Conservation (phyloP, 1,140 invertebrate species). For the Heliconius nattereri region DNA sequence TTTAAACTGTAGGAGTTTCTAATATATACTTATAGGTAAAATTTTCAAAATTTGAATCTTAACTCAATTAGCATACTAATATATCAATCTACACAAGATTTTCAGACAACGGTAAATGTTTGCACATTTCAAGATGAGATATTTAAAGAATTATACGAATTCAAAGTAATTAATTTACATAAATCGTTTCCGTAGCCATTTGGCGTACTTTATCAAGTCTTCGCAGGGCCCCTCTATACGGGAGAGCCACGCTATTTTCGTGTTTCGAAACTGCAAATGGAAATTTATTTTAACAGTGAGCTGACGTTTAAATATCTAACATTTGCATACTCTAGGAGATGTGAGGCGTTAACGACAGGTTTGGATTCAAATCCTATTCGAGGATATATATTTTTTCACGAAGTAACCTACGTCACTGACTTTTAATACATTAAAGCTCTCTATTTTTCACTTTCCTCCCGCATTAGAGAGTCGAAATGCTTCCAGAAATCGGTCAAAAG, state of each 20-base stretch:
- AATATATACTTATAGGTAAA: background rate
- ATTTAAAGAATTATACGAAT: conserved; percentile 1
- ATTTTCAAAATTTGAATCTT: background rate
- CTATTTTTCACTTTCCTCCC: too few relatives aligned
- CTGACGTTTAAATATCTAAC: conserved; percentile 75
- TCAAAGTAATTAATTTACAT: conserved; percentile 6
- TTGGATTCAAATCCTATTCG: background rate
- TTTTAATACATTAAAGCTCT: too few relatives aligned
- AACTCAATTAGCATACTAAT: background rate
- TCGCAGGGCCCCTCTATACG: conserved; percentile 62
- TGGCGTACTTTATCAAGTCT: conserved; percentile 53
- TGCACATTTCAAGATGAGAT: background rate
- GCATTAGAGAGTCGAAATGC: too few relatives aligned
- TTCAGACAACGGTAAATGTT: background rate
- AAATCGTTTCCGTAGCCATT: conserved; percentile 20
- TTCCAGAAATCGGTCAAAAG: background rate
- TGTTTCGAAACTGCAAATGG: conserved; percentile 81
- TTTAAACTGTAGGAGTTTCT: too few relatives aligned
- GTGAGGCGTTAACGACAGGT: background rate
- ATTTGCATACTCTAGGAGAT: background rate
- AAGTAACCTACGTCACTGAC: too few relatives aligned
- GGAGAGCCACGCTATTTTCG: conserved; percentile 82
- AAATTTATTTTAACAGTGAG: conserved; percentile 82
- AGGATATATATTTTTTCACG: too few relatives aligned
- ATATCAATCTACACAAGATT: background rate